Evolutionary conservation across 2,888 invertebrate genomes (phyloP), one percentile per base, ranked within the genome.

Genomic region (Leucoma salicis): DNA sequence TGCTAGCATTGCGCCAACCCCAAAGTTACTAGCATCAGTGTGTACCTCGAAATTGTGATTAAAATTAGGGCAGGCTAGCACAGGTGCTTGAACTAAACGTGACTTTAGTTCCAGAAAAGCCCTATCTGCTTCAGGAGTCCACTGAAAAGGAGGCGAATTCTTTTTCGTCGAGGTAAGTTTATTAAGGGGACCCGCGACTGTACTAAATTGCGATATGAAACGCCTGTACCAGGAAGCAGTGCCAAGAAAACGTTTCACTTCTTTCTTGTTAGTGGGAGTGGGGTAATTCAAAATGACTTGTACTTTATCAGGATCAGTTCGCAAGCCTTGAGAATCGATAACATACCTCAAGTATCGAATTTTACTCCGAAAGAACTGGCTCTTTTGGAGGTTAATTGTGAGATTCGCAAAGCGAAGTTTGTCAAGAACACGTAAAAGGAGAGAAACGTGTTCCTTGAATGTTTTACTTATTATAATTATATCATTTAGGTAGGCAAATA

Each of bases 21-120:
- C 51, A 25, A n/a, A 51, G 7, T 47, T 24, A 24, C 36, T 36
- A 11, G 36, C 36, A 29, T 36, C 36, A 2, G 36, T 36, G 15
- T 36, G 36, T 6, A 29, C 29, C 18, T 36, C 21, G 8, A 36
- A 36, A 3, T 28, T 28, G 3, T 2, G 28, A 3, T 36, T 12
- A 18, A 8, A 29, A 18, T 36, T 12, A 3, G 36, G 36, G 3
- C 36, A 36, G 10, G 29, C 15, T 1, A 36, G 29, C 5, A 31
- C 12, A 1, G 38, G 32, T 5, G 35, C 13, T 16, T 27, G 14
- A 10, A 25, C 7, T 5, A 18, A 7, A 18, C 3, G 18, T 3
- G 4, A 5, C 7, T 18, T 18, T 18, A 18, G 7, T 5, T 3
- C 7, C 7, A 5, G 18, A 7, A 18, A 18, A 7, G 18, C 18